Evolutionary conservation across 2,113 vertebrate species (phyloP), one percentile per base, ranked within the genome.

Genomic region (Megaceryle maxima): DNA sequence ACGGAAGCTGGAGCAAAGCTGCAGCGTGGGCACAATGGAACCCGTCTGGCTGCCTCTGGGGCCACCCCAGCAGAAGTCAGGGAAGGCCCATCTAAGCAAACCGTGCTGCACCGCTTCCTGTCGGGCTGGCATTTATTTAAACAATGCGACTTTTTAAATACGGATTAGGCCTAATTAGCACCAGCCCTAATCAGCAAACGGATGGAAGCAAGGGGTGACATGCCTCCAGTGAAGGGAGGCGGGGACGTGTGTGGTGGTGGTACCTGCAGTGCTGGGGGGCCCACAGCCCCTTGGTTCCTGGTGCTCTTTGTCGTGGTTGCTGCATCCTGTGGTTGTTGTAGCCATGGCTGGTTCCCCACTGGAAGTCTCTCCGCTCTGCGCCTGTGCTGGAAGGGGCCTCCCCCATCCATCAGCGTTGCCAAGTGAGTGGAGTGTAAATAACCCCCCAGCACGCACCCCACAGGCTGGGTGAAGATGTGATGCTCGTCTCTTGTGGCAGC

Each of bases 271-370:
- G 24, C 12, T 1, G 14, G 81, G 57, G 25, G n/a, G 26, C 35
- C 22, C 31, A 33, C 31, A n/a, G 75, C 24, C 46, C 59, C 39
- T 28, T 10, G 19, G 10, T 12, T 60, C 83, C 46, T 22, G 48
- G 21, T 7, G 5, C 2, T 0, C 26, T 43, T 48, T 33, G 55
- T 53, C 1, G 0, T 10, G 13, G 39, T 43, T 24, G 21, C 66
- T 28, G 6, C 20, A 16, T 63, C n/a, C 48, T 7, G n/a, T 39
- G 21, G 22, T 5, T 22, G 48, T 50, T 31, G 7, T 17, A 16
- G 63, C n/a, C 9, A n/a, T n/a, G 48, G 48, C 24, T 50, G 48
- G 20, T 53, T 73, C 41, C 24, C 14, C 12, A 26, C 10, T 26
- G 46, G 35, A 62, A 62, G n/a, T 9, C 20, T 35, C 1, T 13